phyloP scores from a whole-genome alignment of 2,888 invertebrate species.

The Blastobasis adustella region DNA sequence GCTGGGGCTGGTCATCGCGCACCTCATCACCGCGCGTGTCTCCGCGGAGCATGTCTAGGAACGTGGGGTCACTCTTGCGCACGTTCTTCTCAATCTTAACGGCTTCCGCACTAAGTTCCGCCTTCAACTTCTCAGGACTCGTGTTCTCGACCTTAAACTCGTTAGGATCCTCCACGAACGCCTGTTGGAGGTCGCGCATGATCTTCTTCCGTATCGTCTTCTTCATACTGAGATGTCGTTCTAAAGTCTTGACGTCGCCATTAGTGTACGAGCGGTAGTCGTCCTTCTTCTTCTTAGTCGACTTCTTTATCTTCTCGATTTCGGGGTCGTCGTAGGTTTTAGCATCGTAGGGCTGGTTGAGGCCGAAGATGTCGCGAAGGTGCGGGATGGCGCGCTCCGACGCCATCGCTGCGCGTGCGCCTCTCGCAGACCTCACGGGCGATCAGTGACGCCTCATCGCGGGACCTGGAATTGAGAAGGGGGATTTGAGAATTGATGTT shows the following conservation, averaged over 20 bases:
- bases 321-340: constrained; percentile 65
- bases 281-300: constrained; percentile 77
- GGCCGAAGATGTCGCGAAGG: constrained; percentile 82
- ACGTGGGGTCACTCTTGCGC: constrained; percentile 75
- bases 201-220: constrained; percentile 90
- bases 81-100: constrained; percentile 76
- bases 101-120: constrained; percentile 79
- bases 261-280: constrained; percentile 80
- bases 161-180: constrained; percentile 82
- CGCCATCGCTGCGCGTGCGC: constrained; percentile 64
- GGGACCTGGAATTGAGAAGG: constrained; percentile 53
- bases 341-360: constrained; percentile 71
- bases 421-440: constrained; percentile 28
- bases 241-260: constrained; percentile 82
- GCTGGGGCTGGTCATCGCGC: constrained; percentile 61
- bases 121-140: constrained; percentile 79
- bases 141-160: constrained; percentile 82
- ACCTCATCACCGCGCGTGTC: constrained; percentile 65
- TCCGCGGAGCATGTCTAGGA: constrained; percentile 80
- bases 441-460: constrained; percentile 61
- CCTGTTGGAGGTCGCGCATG: constrained; percentile 87
- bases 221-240: constrained; percentile 90
- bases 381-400: constrained; percentile 85
- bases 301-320: constrained; percentile 69
- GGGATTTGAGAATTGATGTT: not conserved